Evolutionary conservation across 2,888 invertebrate genomes (phyloP), one percentile per base, ranked within the genome.

Genomic region (Drosophila monieri): DNA sequence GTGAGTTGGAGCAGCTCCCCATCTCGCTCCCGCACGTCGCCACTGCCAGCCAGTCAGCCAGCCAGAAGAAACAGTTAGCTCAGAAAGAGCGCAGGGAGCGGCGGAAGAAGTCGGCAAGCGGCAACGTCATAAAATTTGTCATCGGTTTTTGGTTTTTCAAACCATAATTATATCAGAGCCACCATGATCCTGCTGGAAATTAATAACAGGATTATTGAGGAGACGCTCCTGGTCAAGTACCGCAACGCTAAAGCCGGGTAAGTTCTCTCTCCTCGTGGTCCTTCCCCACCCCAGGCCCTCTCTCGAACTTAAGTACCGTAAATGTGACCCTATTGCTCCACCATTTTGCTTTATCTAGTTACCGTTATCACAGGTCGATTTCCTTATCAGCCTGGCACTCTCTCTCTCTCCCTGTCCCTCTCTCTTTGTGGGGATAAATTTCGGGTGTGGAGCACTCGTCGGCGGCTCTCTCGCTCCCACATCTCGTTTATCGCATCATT

Each of bases 171-270:
- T 52, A 62, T 67, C 30, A 52, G 10, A 18, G 14, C 15, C 15
- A 78, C 60, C 58, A 98, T 98, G 98, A 98, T 98, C 94, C 94
- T 98, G 92, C 94, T 99, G 92, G 99, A 99, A 95, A 98, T 98
- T 93, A 97, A 99, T 94, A 99, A 99, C 94, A 96, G 98, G 93
- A 98, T 99, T 93, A 96, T 99, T 89, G 98, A 98, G 94, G 99
- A 99, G 93, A 97, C 98, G 71, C 94, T 99, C 91, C 95, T 96
- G 90, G 94, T 97, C 89, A 99, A 99, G 94, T 98, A 98, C 93
- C 97, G 96, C 93, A 98, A 98, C 95, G 97, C 97, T 91, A 94
- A 96, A 92, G 96, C 97, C 90, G 98, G 98, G 99, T 99, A 76
- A 91, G 91, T 91, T 21, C 3, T 25, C 18, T 9, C 27, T 12